Base-by-base conservation (phyloP, 2,113 vertebrate genomes). In the Anguilla japonica region DNA sequence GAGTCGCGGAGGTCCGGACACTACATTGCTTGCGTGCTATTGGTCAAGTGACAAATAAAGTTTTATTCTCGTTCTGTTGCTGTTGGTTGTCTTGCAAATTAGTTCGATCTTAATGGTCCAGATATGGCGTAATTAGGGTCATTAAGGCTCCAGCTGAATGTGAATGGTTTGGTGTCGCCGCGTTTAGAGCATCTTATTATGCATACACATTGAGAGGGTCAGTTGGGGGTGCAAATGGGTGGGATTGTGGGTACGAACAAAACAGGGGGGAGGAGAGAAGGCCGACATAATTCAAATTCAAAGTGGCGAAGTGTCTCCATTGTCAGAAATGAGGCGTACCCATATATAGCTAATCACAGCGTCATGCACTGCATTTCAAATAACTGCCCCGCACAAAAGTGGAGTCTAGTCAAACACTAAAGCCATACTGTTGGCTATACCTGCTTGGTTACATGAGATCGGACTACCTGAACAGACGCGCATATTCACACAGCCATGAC, bases 161-260 rank as follows among this genome's bases (percentile, higher is more conserved):
- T 93, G 92, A 95, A 95, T 93, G 56, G 92, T 87, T 41, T 8
- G 81, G 81, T 85, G 86, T 91, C 75, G 89, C 85, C 87, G 91
- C 91, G 89, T 90, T 89, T 91, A 89, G 91, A 94, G 95, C 89
- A 93, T 93, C 94, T 95, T 89, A 95, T 95, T 96, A 95, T 96
- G 94, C 94, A 93, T 87, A 88, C 90, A 90, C 93, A 91, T 93
- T 93, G 78, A 91, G 91, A 94, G 90, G 87, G 91, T 88, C 88
- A 89, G 22, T 40, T 53, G 50, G 57, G 94, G 95, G 93, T 91
- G 90, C 83, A 90, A 93, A 94, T 93, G 91, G 91, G 91, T 90
- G 87, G 89, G 79, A 82, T 91, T 89, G 87, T 88, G 88, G 87
- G 87, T 88, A 89, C 53, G 89, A 89, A 95, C 93, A 95, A 93